Base-by-base conservation (phyloP, 1,140 invertebrate genomes). In the Heliconius eleuchia region DNA sequence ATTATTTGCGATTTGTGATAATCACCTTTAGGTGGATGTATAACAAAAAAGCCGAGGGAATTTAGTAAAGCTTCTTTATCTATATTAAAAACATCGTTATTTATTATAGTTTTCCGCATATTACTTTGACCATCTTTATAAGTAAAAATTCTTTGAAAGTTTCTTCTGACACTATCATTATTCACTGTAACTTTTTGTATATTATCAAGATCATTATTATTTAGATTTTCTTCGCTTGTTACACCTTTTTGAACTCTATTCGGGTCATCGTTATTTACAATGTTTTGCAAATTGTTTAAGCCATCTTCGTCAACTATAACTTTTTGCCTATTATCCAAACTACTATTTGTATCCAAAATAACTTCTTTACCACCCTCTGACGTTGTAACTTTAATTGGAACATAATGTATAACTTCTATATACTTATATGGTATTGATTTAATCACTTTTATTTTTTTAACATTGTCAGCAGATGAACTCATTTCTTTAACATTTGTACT, bases 401-500 rank as follows among this genome's bases (percentile, higher is more conserved):
- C 60, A 30, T 66, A 66, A 66, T 30, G 60, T 66, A 66, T 66
- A 16, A 66, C 60, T 66, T 66, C 60, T 27, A 66, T 16, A 30
- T 66, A 66, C 30, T 66, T 66, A 16, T 66, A 66, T 16, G 60
- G 60, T 23, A 66, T 30, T 66, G 60, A 66, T 66, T 66, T 66
- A 30, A 66, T 30, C 23, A 27, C 27, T 66, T 66, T 66, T 16
- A 30, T 27, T 27, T 66, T n/a, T 30, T 66, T 30, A 13, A 66
- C 11, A 23, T 66, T 66, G 9, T 66, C n/a, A 37, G 6, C 34
- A 16, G 27, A 16, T 5, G 60, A 66, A 66, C 23, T 30, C 23
- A 66, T 30, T 13, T 66, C 60, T 66, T 30, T 66, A 66, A 66
- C 60, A 66, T 66, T 66, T 66, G 60, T 66, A 66, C 9, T 66